Percentiles rank a stretch among this genome's conserved stretches.
These are phyloP conservation scores for Cladopsammia gracilis DNA, from an alignment of 64 coral and sea anemone genomes.

Conservation along the genomic window DNA sequence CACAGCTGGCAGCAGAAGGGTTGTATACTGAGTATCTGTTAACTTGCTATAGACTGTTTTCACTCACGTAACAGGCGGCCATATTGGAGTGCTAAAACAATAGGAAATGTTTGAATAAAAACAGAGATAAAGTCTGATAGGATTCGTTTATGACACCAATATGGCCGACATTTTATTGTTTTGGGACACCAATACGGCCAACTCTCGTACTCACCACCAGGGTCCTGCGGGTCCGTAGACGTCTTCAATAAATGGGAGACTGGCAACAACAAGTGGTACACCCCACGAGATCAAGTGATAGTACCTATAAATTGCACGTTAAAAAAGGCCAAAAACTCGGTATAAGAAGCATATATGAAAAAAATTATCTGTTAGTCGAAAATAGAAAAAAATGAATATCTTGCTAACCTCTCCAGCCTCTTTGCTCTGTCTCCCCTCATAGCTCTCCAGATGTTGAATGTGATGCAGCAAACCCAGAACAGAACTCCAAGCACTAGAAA, in stretches of 20 bases:
- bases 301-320: not conserved
- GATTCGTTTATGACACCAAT: too few relatives aligned
- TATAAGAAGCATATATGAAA: not conserved
- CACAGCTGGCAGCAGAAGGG: too few relatives aligned
- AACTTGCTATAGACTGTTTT: too few relatives aligned
- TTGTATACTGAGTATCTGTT: too few relatives aligned
- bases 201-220: slow-evolving; percentile 87
- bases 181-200: too few relatives aligned
- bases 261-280: slow-evolving; percentile 44
- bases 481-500: slow-evolving; percentile 75
- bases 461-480: slow-evolving; percentile 96
- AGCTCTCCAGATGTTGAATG: slow-evolving; percentile 94
- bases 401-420: slow-evolving; percentile 83
- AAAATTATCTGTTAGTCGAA: not conserved
- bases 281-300: slow-evolving; percentile 85
- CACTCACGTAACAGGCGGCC: too few relatives aligned
- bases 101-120: too few relatives aligned
- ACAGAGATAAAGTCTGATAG: too few relatives aligned
- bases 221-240: slow-evolving; percentile 97
- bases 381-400: not conserved
- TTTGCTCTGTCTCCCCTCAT: slow-evolving; percentile 84
- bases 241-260: slow-evolving; percentile 68
- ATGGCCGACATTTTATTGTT: too few relatives aligned
- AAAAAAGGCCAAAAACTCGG: not conserved
- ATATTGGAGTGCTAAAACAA: too few relatives aligned